These are phyloP conservation scores for Campopleginae sp. DNA, from an alignment of 2,888 invertebrate genomes.

Conservation along the genomic window DNA sequence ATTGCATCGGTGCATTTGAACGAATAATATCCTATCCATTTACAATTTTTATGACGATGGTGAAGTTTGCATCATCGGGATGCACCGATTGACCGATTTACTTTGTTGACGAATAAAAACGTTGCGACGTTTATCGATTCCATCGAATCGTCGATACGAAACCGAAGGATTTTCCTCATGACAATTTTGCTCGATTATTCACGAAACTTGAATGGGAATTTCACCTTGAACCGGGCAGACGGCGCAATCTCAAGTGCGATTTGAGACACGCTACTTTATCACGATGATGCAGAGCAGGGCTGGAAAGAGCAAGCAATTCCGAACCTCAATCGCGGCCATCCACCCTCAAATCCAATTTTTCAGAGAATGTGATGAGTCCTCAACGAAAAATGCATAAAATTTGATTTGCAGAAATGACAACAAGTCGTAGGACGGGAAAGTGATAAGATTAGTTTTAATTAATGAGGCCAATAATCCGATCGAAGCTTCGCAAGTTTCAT, in stretches of 20 bases:
- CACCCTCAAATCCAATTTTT: not conserved
- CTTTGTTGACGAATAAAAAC: no score
- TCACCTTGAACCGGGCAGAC: not conserved
- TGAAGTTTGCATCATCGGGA: no score
- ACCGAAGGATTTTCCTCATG: not conserved
- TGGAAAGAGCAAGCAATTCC: not conserved
- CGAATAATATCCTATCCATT: not conserved
- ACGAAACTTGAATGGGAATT: not conserved
- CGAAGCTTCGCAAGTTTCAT: not conserved
- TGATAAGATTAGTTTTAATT: slow-evolving; percentile 6
- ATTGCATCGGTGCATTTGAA: not conserved
- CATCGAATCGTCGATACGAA: not conserved
- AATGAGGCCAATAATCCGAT: not conserved
- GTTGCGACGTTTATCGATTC: not conserved
- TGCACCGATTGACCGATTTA: no score
- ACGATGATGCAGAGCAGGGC: not conserved
- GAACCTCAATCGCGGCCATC: not conserved
- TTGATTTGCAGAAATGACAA: not conserved
- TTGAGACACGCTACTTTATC: not conserved
- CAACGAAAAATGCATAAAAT: not conserved
- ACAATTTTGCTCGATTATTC: not conserved
- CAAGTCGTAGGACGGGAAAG: not conserved
- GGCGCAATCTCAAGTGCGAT: not conserved
- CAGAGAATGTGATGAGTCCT: not conserved
- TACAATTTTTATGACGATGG: no score